Base-by-base conservation (phyloP, 2,113 vertebrate species). In the Brachypteracias leptosomus region DNA sequence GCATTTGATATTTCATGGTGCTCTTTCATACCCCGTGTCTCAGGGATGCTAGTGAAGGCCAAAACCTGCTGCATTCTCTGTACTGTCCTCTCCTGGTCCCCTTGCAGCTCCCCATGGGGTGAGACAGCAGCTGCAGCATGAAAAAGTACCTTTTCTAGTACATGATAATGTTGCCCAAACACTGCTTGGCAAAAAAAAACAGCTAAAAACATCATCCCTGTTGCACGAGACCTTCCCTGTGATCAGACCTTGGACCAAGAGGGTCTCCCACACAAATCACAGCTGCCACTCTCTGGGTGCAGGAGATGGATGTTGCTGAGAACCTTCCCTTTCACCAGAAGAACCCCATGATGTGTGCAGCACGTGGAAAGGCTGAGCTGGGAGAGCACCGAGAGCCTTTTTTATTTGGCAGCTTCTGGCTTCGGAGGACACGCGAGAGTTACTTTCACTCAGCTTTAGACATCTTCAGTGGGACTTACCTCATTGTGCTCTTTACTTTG, bases 171-270 rank as follows among this genome's bases (percentile, higher is more conserved):
- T 65, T 71, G 26, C n/a, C n/a, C 38, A 47, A 59, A 40, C 9
- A 16, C 9, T 47, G 52, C 16, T 22, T 40, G 52, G 33, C 10
- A 47, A 44, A 72, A 54, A 42, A 38, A 58, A 46, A 71, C 3
- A 63, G 9, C 20, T 21, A 7, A 38, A 12, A 65, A 15, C 33
- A 26, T 35, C 11, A 22, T 4, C 24, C 8, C 14, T 0, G 0
- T 10, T 52, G 16, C 25, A 17, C 22, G 29, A 31, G 38, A 9
- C 9, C 40, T 73, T 47, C 10, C 49, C 28, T 58, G 36, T 16
- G 28, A 11, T n/a, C 66, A 90, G 36, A 29, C 13, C 22, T 25
- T 5, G 8, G 22, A 21, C 16, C 57, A 9, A 28, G 51, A 66
- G 13, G 17, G 6, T 51, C 4, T 58, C 51, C 42, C 11, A 26